Conservation (phyloP, 2,888 invertebrate species). For the Callinectes sapidus region DNA sequence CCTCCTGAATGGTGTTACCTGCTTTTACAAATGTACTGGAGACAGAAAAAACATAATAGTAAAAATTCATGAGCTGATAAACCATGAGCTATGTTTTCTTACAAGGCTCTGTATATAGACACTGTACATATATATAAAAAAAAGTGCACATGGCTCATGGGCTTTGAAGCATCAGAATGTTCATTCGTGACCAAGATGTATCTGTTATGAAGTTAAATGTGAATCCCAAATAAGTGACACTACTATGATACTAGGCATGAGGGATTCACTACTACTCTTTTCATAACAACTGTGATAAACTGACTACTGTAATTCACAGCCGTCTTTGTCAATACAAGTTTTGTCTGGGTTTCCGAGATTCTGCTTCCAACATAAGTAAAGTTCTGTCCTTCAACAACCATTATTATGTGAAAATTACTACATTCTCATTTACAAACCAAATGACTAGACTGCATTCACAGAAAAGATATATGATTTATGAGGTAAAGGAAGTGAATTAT, state of each 20-base stretch:
- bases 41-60: not conserved
- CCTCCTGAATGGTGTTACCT: not conserved
- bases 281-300: not conserved
- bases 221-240: conserved; percentile 2
- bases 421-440: conserved; percentile 7
- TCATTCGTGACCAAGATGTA: not conserved
- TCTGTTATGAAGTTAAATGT: not conserved
- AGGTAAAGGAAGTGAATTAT: not conserved
- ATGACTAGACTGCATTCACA: conserved; percentile 18
- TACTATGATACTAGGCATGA: not conserved
- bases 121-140: not conserved
- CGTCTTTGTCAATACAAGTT: not conserved
- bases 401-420: not conserved
- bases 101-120: not conserved
- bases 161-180: not conserved
- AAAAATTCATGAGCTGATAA: not conserved
- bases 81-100: not conserved
- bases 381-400: conserved; percentile 7
- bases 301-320: not conserved
- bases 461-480: not conserved
- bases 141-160: not conserved
- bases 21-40: not conserved
- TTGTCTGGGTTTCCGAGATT: not conserved
- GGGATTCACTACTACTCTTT: not conserved
- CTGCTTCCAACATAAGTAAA: not conserved